Conservation (phyloP, 1,140 invertebrate species). For the Drosophila carrolli region DNA sequence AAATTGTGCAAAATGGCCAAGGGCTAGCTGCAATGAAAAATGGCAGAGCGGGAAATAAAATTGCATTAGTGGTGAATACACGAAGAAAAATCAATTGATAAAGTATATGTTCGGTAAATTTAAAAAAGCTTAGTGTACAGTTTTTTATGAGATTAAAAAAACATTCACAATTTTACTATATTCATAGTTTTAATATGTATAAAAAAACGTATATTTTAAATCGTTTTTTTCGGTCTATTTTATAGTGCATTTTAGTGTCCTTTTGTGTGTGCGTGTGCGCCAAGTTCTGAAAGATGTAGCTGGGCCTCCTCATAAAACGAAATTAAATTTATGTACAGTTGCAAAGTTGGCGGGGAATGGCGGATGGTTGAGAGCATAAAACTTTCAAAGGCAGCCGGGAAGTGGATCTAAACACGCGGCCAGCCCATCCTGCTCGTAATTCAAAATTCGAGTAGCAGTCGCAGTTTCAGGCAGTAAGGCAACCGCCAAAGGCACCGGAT, state of each 20-base stretch:
- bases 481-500: constrained; percentile 66
- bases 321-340: constrained; percentile 82
- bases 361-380: constrained; percentile 52
- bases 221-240: constrained; percentile 14
- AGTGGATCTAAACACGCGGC: constrained; percentile 71
- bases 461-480: constrained; percentile 45
- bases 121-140: no score
- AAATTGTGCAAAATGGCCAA: constrained; percentile 34
- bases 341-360: constrained; percentile 57
- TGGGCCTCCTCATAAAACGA: constrained; percentile 74
- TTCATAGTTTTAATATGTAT: no score
- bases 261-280: constrained; percentile 15
- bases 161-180: no score
- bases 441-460: constrained; percentile 79
- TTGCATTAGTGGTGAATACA: constrained; percentile 61
- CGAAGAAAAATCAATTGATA: background rate
- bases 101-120: background rate
- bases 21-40: constrained; percentile 63
- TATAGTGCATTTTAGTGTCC: constrained; percentile 11
- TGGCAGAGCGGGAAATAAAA: constrained; percentile 69
- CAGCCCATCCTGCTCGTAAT: constrained; percentile 62
- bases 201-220: background rate
- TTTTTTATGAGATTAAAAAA: no score
- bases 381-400: constrained; percentile 72
- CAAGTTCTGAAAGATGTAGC: constrained; percentile 65